phyloP scores from a whole-genome alignment of 2,113 vertebrate species.

The Clupea harengus region DNA sequence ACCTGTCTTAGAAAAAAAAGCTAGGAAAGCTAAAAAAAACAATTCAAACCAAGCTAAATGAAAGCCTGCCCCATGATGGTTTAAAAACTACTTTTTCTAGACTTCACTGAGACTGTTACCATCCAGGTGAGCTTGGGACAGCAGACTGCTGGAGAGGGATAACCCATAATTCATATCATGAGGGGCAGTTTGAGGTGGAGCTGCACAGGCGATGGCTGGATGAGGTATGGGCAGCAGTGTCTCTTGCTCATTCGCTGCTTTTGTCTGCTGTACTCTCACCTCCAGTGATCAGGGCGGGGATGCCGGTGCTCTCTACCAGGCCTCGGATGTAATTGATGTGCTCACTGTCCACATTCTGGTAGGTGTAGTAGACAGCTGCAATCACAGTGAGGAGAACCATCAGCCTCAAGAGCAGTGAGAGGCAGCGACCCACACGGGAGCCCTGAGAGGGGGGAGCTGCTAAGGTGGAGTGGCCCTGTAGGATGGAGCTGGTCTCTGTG shows the following conservation, averaged over 20 bases:
- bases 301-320: slow-evolving; percentile 53
- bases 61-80: slow-evolving; percentile 29
- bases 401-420: slow-evolving; percentile 83
- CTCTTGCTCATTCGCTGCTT: slow-evolving; percentile 53
- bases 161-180: not conserved
- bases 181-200: not conserved
- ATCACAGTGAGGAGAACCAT: slow-evolving; percentile 77
- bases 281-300: slow-evolving; percentile 59
- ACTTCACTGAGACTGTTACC: not conserved
- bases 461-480: slow-evolving; percentile 1
- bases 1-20: slow-evolving; percentile 32
- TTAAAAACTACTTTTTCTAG: slow-evolving; percentile 15
- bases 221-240: not conserved
- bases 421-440: slow-evolving; percentile 55
- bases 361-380: slow-evolving; percentile 78
- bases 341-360: slow-evolving; percentile 85
- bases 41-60: slow-evolving; percentile 29
- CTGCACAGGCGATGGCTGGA: not conserved
- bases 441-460: not conserved
- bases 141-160: slow-evolving; percentile 31
- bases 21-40: slow-evolving; percentile 27
- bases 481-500: slow-evolving; percentile 53
- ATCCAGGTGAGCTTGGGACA: slow-evolving; percentile 27
- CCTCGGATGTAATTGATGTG: slow-evolving; percentile 72
- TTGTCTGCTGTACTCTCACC: slow-evolving; percentile 29